Evolutionary conservation across 2,113 vertebrate species (phyloP), one percentile per base, ranked within the genome.

Genomic region (Uria lomvia): DNA sequence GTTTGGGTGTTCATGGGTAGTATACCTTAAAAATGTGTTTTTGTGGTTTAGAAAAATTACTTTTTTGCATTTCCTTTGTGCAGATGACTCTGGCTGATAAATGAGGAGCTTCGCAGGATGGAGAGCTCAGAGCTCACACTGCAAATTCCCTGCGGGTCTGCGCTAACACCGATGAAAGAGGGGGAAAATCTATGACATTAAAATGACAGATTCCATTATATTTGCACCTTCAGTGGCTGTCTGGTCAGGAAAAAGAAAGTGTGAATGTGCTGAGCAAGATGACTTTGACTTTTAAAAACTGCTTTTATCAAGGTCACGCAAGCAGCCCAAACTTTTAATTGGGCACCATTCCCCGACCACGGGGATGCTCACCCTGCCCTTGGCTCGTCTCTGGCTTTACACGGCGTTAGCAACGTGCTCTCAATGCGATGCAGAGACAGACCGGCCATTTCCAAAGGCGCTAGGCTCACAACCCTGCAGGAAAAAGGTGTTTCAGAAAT

Each of bases 241-340:
- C 97, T 96, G 34, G 53, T 85, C 85, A 58, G 92, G 82, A 96
- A 80, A 70, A 86, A 86, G 94, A 83, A 98, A 90, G 98, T 98
- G 98, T 98, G 98, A 98, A 98, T 96, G 78, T 92, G 94, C 81
- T 85, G 95, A 97, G 94, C 77, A 91, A 78, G 75, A 92, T 95
- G 93, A 86, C 94, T 95, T 96, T 86, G 97, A 94, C 97, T 97
- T 97, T 93, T 91, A 77, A 77, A 70, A 96, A 58, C 30, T 8
- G 27, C 66, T 89, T 95, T 86, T 94, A 89, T 56, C 93, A 97
- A 97, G 96, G 97, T 97, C 95, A 59, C 1, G 0, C 36, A 86
- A 81, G 63, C 42, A 94, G 84, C 45, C 92, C 79, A 66, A 94
- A 98, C 97, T 96, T 98, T 96, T 95, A 94, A 96, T 94, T 96